Evolutionary conservation across 2,797 vertebrate species (phyloP).

Genomic region (Capromys pilorides): DNA sequence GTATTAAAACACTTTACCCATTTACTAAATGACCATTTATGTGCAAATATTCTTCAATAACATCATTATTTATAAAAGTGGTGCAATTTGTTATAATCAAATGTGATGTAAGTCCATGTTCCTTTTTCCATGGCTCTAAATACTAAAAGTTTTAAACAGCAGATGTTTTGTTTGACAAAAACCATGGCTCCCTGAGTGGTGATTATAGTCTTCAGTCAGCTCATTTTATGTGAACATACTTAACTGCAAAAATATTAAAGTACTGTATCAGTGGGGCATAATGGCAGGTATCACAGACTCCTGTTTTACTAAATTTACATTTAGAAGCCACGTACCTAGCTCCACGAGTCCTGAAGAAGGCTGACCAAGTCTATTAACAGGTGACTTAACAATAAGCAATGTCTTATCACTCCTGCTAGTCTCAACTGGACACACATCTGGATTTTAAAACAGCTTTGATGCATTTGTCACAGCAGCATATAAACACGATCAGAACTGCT

Average conservation of each 20-base stretch:
- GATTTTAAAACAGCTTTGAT: conserved; percentile 11
- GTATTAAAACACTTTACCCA: conserved; percentile 20
- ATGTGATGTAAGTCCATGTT: background rate
- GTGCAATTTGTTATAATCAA: background rate
- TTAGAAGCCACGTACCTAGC: background rate
- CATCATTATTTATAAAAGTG: background rate
- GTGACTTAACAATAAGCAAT: background rate
- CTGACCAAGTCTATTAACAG: background rate
- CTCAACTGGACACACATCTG: conserved; percentile 37
- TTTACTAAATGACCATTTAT: background rate
- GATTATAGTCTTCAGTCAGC: background rate
- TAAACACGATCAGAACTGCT: background rate
- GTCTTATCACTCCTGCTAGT: background rate
- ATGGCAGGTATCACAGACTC: background rate
- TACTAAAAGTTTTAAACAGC: background rate
- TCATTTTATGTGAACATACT: background rate
- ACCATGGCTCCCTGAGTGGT: background rate
- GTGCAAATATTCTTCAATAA: background rate
- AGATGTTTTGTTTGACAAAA: conserved; percentile 5
- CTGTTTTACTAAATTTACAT: background rate
- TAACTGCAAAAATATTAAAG: background rate
- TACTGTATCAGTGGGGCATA: background rate
- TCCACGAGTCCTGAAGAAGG: background rate
- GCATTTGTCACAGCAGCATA: background rate
- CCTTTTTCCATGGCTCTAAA: background rate